These are phyloP conservation scores for Platysternon megacephalum DNA, from an alignment of 2,113 vertebrate genomes.

Conservation along the genomic window DNA sequence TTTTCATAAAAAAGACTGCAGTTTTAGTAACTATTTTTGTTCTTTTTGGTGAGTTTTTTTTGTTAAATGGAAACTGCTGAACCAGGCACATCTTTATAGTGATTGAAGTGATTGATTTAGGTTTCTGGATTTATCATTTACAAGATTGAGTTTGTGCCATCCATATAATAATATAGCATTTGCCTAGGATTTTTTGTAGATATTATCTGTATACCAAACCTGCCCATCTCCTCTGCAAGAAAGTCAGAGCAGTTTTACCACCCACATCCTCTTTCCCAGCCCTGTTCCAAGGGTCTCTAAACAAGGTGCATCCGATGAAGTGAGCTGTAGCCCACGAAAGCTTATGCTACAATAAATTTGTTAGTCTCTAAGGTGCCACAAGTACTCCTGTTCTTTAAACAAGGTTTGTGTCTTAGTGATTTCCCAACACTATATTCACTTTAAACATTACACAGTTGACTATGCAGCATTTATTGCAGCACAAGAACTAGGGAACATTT, in stretches of 20 bases:
- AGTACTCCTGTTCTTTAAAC: too few relatives aligned
- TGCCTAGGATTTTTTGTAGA: background rate
- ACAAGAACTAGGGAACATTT: background rate
- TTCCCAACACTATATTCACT: background rate
- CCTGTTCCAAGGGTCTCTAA: background rate
- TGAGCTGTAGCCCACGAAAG: too few relatives aligned
- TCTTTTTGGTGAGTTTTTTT: background rate
- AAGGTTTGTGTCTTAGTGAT: background rate
- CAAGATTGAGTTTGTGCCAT: background rate
- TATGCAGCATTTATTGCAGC: background rate
- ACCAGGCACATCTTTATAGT: background rate
- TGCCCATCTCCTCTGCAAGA: background rate
- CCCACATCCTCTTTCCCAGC: background rate
- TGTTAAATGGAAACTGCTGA: background rate
- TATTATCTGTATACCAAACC: background rate
- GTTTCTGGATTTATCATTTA: background rate
- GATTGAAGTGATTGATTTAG: background rate
- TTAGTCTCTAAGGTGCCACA: too few relatives aligned
- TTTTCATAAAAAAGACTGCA: background rate
- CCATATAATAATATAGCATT: background rate
- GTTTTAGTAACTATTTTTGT: background rate
- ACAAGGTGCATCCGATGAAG: too few relatives aligned
- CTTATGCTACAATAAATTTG: too few relatives aligned
- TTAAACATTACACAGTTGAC: slow-evolving; percentile 25
- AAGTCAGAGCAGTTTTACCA: background rate